Conservation (phyloP, 2,113 vertebrate genomes). For the Rynchops niger region DNA sequence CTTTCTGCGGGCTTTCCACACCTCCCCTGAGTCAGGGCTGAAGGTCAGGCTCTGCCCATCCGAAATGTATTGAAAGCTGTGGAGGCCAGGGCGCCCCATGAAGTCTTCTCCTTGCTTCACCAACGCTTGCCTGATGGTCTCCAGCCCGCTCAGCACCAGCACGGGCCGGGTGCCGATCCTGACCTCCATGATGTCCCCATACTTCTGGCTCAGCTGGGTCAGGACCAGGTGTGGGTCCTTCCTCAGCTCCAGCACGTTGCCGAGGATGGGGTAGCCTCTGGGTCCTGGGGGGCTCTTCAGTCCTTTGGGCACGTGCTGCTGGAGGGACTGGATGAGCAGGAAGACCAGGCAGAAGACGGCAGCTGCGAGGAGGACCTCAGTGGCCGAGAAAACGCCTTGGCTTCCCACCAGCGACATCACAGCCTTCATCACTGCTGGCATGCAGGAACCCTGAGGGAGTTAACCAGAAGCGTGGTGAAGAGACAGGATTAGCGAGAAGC, state of each 20-base stretch:
- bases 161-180: conserved; percentile 85
- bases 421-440: conserved; percentile 70
- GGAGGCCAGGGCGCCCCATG: conserved; percentile 82
- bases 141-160: conserved; percentile 83
- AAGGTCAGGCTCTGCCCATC: conserved; percentile 81
- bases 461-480: conserved; percentile 70
- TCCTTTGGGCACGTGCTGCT: conserved; percentile 74
- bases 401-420: conserved; percentile 48
- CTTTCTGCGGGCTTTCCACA: conserved; percentile 78
- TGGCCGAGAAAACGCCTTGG: conserved; percentile 63
- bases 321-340: conserved; percentile 68
- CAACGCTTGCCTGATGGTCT: conserved; percentile 81
- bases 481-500: conserved; percentile 57
- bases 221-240: conserved; percentile 81
- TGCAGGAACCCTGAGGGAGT: conserved; percentile 57
- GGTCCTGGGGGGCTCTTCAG: conserved; percentile 84
- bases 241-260: conserved; percentile 80
- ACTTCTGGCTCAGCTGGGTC: conserved; percentile 79
- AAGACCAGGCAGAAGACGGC: conserved; percentile 73
- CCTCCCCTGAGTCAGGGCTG: conserved; percentile 70
- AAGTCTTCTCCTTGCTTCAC: conserved; percentile 84
- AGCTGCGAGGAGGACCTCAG: conserved; percentile 76
- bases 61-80: conserved; percentile 61
- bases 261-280: conserved; percentile 81
- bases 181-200: conserved; percentile 84